A percentile compares a stretch with the other conserved stretches of the same genome.
Evolutionary conservation across 2,888 invertebrate species (phyloP).

Genomic region (Agrotis ipsilon): DNA sequence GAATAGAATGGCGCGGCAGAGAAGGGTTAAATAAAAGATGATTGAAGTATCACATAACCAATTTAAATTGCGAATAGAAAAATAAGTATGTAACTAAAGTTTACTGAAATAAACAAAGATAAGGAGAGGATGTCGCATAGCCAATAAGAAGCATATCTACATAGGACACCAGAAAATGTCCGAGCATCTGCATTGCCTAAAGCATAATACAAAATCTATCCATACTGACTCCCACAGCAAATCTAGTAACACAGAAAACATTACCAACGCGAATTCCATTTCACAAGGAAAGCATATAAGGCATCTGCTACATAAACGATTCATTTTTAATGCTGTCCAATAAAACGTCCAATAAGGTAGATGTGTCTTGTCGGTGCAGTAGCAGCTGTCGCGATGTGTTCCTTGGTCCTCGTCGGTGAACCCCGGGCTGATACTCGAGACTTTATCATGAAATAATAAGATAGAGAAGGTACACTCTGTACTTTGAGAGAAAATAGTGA

Average conservation of each 20-base stretch:
- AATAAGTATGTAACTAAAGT: neutral
- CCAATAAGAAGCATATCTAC: neutral
- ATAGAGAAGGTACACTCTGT: conserved; percentile 24
- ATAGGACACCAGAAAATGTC: neutral
- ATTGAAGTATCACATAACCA: neutral
- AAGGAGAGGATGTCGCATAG: neutral
- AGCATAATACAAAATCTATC: neutral
- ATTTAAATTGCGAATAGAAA: neutral
- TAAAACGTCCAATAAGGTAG: conserved; percentile 58
- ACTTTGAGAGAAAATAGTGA: neutral
- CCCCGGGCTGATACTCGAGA: conserved; percentile 11
- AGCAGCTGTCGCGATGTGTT: conserved; percentile 57
- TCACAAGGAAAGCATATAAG: conserved; percentile 16
- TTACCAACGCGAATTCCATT: neutral
- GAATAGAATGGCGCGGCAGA: neutral
- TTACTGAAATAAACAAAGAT: neutral
- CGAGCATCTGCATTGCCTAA: neutral
- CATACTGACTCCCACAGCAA: neutral
- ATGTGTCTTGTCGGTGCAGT: conserved; percentile 45
- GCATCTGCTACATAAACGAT: conserved; percentile 48
- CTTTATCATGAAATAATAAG: conserved; percentile 8
- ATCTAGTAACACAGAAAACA: neutral
- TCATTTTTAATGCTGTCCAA: conserved; percentile 57
- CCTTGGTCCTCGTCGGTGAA: conserved; percentile 20
- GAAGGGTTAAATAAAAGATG: conserved; percentile 9